A percentile compares a stretch with the other conserved stretches of the same genome.
Conservation (phyloP, 2,888 invertebrate species). For the Heteropelma amictum region DNA sequence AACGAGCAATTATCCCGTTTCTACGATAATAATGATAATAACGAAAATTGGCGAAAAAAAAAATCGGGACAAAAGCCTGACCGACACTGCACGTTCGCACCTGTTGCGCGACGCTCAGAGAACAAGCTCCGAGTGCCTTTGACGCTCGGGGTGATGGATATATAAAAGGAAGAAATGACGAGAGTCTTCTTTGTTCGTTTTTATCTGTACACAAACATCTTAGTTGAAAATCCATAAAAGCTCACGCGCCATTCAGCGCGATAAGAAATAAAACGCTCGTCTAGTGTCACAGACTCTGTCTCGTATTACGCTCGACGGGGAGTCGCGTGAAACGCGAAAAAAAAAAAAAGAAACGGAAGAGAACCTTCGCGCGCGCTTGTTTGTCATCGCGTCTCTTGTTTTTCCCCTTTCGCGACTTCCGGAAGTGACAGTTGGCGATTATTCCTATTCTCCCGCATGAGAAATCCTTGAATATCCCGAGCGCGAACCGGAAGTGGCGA, state of each 20-base stretch:
- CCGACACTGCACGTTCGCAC: background rate
- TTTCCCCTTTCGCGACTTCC: too few relatives aligned
- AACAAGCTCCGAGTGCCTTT: background rate
- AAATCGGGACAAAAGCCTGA: background rate
- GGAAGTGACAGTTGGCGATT: too few relatives aligned
- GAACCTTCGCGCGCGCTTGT: too few relatives aligned
- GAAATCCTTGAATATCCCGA: too few relatives aligned
- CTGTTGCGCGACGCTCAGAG: background rate
- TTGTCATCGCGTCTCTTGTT: too few relatives aligned
- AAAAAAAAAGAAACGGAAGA: background rate
- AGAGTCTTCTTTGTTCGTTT: background rate
- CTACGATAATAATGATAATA: background rate
- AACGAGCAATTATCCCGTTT: too few relatives aligned
- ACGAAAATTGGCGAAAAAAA: background rate
- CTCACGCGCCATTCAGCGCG: background rate
- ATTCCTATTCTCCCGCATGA: too few relatives aligned
- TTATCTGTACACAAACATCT: slow-evolving; percentile 2
- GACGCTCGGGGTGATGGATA: background rate
- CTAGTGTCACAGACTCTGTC: background rate
- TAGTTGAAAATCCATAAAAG: background rate
- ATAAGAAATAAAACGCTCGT: slow-evolving; percentile 10
- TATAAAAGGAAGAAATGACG: background rate
- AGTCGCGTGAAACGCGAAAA: background rate
- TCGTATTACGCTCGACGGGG: background rate
- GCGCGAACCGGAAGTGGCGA: too few relatives aligned